Evolutionary conservation across 1,140 invertebrate genomes (phyloP).

Genomic region (Chionoecetes opilio): DNA sequence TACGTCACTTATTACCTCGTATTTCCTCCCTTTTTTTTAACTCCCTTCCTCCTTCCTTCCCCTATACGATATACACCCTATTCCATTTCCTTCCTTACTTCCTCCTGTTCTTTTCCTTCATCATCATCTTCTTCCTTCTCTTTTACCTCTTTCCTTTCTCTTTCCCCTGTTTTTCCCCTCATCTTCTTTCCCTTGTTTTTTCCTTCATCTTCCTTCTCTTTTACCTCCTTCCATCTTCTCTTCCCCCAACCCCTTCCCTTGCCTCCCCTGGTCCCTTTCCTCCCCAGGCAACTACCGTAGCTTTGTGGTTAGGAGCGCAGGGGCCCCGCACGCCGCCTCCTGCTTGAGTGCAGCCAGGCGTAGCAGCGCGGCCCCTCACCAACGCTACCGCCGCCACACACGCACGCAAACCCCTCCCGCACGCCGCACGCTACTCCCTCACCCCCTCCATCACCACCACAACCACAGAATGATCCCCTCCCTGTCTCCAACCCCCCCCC

Average conservation of each 20-base stretch:
- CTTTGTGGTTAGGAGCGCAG: background rate
- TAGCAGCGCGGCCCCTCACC: background rate
- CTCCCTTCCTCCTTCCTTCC: background rate
- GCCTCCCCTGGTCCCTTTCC: background rate
- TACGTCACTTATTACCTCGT: no score
- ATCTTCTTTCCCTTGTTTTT: background rate
- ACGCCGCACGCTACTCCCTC: background rate
- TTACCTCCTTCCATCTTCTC: background rate
- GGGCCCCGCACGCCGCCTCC: background rate
- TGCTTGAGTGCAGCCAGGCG: constrained; percentile 15
- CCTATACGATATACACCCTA: background rate
- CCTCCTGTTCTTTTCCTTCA: background rate
- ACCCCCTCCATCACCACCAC: background rate
- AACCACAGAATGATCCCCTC: background rate
- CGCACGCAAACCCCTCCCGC: background rate
- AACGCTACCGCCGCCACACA: background rate
- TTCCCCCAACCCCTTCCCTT: background rate
- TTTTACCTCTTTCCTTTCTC: no score
- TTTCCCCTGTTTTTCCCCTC: background rate
- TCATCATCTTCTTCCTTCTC: background rate
- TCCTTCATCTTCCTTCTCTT: background rate
- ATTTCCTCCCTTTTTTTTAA: no score
- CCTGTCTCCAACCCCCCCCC: background rate
- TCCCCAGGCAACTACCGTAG: background rate
- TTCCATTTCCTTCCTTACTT: background rate